Evolutionary conservation across 2,113 vertebrate genomes (phyloP).

Genomic region (Prochilodus magdalenae): DNA sequence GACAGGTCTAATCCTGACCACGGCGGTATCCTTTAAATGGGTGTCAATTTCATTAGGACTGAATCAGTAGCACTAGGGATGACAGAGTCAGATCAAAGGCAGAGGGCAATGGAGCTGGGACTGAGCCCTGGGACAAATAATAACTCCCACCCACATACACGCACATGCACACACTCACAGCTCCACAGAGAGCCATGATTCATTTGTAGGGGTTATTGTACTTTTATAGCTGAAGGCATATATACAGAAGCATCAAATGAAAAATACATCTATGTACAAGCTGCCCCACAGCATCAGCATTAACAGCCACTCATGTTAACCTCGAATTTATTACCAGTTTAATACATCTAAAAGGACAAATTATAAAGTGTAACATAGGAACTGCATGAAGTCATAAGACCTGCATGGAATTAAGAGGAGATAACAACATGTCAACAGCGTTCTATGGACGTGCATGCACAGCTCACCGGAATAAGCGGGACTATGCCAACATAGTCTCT

Average conservation of each 20-base stretch:
- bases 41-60: conserved; percentile 43
- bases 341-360: background rate
- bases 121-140: conserved; percentile 30
- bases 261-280: conserved; percentile 16
- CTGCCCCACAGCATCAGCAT: conserved; percentile 1
- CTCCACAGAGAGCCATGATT: conserved; percentile 38
- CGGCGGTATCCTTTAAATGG: background rate
- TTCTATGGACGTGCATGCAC: background rate
- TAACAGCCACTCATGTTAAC: conserved; percentile 15
- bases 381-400: background rate
- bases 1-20: background rate
- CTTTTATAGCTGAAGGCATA: conserved; percentile 38
- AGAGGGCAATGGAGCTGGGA: conserved; percentile 14
- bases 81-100: background rate
- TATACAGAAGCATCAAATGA: conserved; percentile 23
- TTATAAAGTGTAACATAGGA: background rate
- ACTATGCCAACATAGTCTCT: conserved; percentile 86
- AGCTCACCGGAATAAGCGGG: conserved; percentile 89
- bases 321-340: background rate
- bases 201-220: conserved; percentile 40
- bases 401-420: background rate
- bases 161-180: conserved; percentile 1
- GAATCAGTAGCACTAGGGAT: conserved; percentile 11
- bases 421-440: background rate
- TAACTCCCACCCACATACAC: background rate